Base-by-base conservation (phyloP, 2,797 vertebrate species). In the Acomys russatus region DNA sequence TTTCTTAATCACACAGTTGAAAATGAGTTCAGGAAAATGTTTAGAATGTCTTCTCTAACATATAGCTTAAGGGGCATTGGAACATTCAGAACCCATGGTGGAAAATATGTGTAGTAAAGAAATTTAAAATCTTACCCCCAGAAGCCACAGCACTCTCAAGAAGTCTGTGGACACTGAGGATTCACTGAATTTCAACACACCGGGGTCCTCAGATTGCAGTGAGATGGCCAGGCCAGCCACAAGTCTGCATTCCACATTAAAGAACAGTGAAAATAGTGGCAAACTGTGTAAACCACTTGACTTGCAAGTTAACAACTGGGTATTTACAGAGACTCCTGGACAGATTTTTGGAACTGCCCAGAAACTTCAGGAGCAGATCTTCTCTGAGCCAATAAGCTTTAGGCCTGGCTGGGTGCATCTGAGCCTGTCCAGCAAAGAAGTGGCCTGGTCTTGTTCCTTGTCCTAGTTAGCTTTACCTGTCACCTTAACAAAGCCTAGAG, bases 1-100 rank as follows among this genome's bases (percentile, higher is more conserved):
- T 89, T 7, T 38, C 56, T 74, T 90, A 94, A 66, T 64, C 70
- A 35, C 54, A 61, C 28, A 91, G 73, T 83, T 86, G 30, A 38
- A 93, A 76, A 88, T 8, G 30, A 94, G 80, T 74, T 89, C 74
- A 88, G 79, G 83, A 78, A 87, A 88, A 17, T 4, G 14, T 90
- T 76, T 20, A 90, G 51, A 80, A 74, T 79, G 25, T 92, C 35
- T 79, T 87, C 22, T 87, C 80, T 64, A 70, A 33, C 0, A 30
- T 70, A n/a, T 49, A 86, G n/a, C 18, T 76, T 28, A 84, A 20
- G 3, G 44, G 44, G 18, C 15, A 83, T 5, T 12, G 11, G 18
- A 33, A 12, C 35, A 30, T 73, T 49, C 2, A 30, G 64, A 79
- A 66, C 11, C 38, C 44, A 56, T 71, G 70, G 30, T 11, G 15